Base-by-base conservation (phyloP, 2,797 vertebrate genomes). In the Tolypeutes matacus region DNA sequence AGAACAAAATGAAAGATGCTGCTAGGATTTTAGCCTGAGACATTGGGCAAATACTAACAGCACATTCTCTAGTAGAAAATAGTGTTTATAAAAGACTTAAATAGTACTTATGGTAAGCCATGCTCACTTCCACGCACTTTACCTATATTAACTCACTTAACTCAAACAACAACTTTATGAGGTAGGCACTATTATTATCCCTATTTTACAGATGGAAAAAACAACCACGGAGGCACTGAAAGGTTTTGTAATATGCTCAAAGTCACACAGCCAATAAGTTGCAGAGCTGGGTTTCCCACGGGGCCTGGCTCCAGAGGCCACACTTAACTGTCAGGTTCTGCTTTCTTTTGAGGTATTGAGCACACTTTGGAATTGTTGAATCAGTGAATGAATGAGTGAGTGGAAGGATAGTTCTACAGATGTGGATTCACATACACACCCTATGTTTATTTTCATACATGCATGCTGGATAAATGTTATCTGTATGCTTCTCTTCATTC, bases 141-240 rank as follows among this genome's bases (percentile, higher is more conserved):
- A 51, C 31, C 34, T 62, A 23, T 36, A 46, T 53, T 60, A 67
- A 76, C 29, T 65, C 34, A n/a, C 60, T 80, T 75, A 84, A 72
- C 60, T 53, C 17, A 86, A 39, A 25, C 7, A 20, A 34, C 31
- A 34, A n/a, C 65, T n/a, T 46, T 78, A 5, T 58, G 46, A 49
- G 75, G 67, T 78, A 69, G 42, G 56, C 21, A 78, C 29, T 27
- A 34, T 67, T 67, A 20, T 73, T 62, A 72, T 34, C 31, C 53
- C 31, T n/a, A 86, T 70, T 78, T 93, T 62, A 51, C n/a, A 84
- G 36, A 65, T 89, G 53, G 85, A 34, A 56, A 56, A 56, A 56
- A 56, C 18, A 20, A 76, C 78, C 76, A 95, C 29, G 31, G 18
- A 88, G 73, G 25, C 29, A 51, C 42, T 88, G 20, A 64, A 69